phyloP scores from a whole-genome alignment of 2,113 vertebrate species.

The Pleuronectes platessa region DNA sequence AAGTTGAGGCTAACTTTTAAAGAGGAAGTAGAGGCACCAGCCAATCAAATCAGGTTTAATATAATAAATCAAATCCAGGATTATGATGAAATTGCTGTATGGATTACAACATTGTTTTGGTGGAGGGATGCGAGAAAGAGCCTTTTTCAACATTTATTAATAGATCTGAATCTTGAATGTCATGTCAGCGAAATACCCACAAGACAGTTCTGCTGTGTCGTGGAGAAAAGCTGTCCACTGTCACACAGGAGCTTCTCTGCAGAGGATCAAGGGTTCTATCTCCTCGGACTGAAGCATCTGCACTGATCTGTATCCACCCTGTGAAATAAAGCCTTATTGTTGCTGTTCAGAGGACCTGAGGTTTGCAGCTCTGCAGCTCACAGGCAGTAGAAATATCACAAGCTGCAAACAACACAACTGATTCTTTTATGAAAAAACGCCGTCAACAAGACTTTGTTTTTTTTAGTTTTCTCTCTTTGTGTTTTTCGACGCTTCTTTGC shows the following conservation, averaged over 20 bases:
- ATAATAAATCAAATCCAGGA: too few species aligned
- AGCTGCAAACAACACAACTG: neutral
- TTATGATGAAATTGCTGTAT: too few species aligned
- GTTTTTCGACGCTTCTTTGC: slow-evolving; percentile 14
- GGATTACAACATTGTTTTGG: too few species aligned
- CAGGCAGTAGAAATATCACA: slow-evolving; percentile 12
- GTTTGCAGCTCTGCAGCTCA: slow-evolving; percentile 24
- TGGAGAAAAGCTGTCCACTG: neutral
- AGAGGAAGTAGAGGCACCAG: too few species aligned
- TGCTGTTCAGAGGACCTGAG: slow-evolving; percentile 4
- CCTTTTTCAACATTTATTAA: too few species aligned
- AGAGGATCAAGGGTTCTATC: neutral
- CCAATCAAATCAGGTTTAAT: too few species aligned
- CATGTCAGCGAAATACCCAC: neutral
- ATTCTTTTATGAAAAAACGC: slow-evolving; percentile 39
- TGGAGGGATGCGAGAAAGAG: too few species aligned
- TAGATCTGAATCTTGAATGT: neutral
- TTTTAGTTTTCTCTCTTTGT: neutral
- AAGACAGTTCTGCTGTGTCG: too few species aligned
- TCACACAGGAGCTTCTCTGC: neutral
- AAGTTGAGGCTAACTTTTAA: too few species aligned
- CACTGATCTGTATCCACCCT: neutral
- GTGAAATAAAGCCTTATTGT: slow-evolving; percentile 7
- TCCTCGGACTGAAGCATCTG: neutral
- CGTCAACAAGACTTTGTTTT: slow-evolving; percentile 41